phyloP scores from a whole-genome alignment of 2,888 invertebrate species.

The Terebella lapidaria region DNA sequence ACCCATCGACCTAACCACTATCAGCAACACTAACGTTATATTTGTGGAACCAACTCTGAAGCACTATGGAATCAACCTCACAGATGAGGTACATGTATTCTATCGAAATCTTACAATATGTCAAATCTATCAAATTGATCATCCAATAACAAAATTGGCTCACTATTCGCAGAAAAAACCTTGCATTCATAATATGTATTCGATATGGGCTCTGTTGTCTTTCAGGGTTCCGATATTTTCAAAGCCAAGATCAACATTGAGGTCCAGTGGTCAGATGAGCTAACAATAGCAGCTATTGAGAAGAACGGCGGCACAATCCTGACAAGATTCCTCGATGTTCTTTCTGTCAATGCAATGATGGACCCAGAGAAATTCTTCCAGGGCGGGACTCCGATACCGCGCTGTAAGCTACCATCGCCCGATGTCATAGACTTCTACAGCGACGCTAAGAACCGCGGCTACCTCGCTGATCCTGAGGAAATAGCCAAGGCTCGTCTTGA shows the following conservation, averaged over 20 bases:
- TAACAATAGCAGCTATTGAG: slow-evolving; percentile 91
- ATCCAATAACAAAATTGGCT: too few relatives aligned
- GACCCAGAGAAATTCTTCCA: slow-evolving; percentile 80
- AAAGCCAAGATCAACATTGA: slow-evolving; percentile 87
- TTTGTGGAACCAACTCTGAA: slow-evolving; percentile 64
- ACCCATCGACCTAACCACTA: slow-evolving; percentile 81
- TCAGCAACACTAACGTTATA: slow-evolving; percentile 77
- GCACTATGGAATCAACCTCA: slow-evolving; percentile 87
- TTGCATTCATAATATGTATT: too few relatives aligned
- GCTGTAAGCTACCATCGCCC: slow-evolving; percentile 82
- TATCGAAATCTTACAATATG: too few relatives aligned
- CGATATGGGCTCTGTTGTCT: too few relatives aligned
- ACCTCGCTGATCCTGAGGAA: slow-evolving; percentile 87
- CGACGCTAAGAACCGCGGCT: slow-evolving; percentile 79
- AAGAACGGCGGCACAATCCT: slow-evolving; percentile 87
- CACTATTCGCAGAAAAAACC: too few relatives aligned
- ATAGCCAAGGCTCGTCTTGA: slow-evolving; percentile 69
- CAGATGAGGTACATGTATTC: slow-evolving; percentile 78
- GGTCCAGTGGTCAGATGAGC: slow-evolving; percentile 88
- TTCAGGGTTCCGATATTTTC: slow-evolving; percentile 74
- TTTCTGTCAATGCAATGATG: slow-evolving; percentile 68
- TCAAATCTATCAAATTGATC: too few relatives aligned
- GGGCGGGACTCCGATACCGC: slow-evolving; percentile 78
- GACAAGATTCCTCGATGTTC: slow-evolving; percentile 86
- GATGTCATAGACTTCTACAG: slow-evolving; percentile 89